Evolutionary conservation across 2,113 vertebrate genomes (phyloP).

Genomic region (Ibidorhyncha struthersii): DNA sequence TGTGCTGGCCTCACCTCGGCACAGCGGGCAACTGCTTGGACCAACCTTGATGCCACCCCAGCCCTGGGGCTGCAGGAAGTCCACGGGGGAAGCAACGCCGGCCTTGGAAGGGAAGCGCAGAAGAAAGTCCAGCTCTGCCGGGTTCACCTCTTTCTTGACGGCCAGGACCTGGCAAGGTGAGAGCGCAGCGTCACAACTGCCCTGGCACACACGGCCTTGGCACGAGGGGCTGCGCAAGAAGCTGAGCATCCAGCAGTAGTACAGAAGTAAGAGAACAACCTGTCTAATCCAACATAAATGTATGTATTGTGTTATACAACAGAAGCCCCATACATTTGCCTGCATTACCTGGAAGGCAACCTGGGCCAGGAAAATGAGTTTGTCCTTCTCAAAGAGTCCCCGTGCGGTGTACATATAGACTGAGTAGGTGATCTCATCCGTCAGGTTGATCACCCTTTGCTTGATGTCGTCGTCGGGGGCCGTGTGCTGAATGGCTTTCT

Average conservation of each 20-base stretch:
- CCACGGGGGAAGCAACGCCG: slow-evolving; percentile 53
- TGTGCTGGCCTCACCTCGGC: neutral
- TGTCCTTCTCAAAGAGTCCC: slow-evolving; percentile 80
- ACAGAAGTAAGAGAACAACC: neutral
- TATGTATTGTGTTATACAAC: fast-evolving
- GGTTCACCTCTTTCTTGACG: slow-evolving; percentile 76
- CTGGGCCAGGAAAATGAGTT: slow-evolving; percentile 82
- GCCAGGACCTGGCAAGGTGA: slow-evolving; percentile 56
- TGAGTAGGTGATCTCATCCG: slow-evolving; percentile 77
- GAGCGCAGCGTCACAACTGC: fast-evolving
- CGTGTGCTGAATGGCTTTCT: slow-evolving; percentile 73
- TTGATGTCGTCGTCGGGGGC: slow-evolving; percentile 33
- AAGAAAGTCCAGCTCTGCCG: slow-evolving; percentile 74
- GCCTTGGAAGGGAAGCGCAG: slow-evolving; percentile 77
- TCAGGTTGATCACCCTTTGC: slow-evolving; percentile 74
- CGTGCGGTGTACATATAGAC: slow-evolving; percentile 73
- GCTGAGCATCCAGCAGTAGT: neutral
- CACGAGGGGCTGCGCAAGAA: fast-evolving
- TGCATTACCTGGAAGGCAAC: slow-evolving; percentile 74
- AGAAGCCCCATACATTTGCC: neutral
- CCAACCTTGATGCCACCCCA: slow-evolving; percentile 81
- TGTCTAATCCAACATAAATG: fast-evolving
- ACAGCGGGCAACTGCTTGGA: fast-evolving
- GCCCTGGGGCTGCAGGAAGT: slow-evolving; percentile 73
- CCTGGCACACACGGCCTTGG: fast-evolving